Percentiles rank a stretch among this genome's conserved stretches.
Conservation (phyloP, 1,140 invertebrate genomes). For the Macrobrachium nipponense region DNA sequence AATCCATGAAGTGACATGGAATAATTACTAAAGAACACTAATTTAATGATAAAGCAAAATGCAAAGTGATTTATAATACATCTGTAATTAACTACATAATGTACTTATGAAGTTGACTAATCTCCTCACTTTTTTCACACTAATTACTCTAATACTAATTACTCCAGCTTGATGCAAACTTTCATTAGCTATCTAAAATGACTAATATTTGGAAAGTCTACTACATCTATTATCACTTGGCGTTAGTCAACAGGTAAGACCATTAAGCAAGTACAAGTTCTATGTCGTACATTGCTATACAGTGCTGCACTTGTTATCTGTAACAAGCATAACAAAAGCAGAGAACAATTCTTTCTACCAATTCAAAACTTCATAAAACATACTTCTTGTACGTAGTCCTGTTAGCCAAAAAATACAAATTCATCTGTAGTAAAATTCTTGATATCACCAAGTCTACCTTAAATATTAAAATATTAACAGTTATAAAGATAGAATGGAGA, state of each 20-base stretch:
- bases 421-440: slow-evolving; percentile 1
- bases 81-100: too few relatives aligned
- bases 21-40: too few relatives aligned
- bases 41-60: too few relatives aligned
- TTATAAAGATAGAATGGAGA: background rate
- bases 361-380: slow-evolving; percentile 28
- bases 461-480: background rate
- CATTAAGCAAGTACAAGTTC: slow-evolving; percentile 23
- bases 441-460: background rate
- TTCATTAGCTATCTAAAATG: background rate
- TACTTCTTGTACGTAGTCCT: slow-evolving; percentile 58
- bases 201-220: background rate
- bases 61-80: too few relatives aligned
- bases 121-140: background rate
- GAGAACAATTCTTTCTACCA: background rate
- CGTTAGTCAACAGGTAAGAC: background rate
- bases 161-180: background rate
- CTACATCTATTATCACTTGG: background rate
- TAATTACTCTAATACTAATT: background rate
- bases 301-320: background rate
- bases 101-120: too few relatives aligned
- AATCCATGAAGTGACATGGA: too few relatives aligned
- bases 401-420: slow-evolving; percentile 43
- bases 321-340: slow-evolving; percentile 23
- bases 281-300: slow-evolving; percentile 22